These are phyloP conservation scores for Atta texana DNA, from an alignment of 1,140 invertebrate genomes.

Conservation along the genomic window DNA sequence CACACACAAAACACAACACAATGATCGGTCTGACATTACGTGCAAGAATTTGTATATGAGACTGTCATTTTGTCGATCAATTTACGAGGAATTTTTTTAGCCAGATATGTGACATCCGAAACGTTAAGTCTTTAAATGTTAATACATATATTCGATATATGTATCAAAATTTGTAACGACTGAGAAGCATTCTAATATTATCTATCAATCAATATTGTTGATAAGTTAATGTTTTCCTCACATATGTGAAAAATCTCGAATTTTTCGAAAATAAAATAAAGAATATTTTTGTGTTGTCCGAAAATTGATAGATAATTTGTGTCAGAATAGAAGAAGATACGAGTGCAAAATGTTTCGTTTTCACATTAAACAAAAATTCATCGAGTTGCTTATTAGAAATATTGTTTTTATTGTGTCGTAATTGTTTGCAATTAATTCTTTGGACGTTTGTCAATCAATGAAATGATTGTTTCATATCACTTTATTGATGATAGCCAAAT, in stretches of 20 bases:
- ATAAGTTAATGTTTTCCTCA: conserved; percentile 2
- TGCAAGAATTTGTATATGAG: conserved; percentile 66
- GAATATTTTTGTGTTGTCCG: conserved; percentile 62
- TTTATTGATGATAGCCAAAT: not conserved
- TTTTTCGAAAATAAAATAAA: conserved; percentile 53
- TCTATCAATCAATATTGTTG: conserved; percentile 33
- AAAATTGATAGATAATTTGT: conserved; percentile 53
- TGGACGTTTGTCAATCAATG: not conserved
- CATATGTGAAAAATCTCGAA: conserved; percentile 24
- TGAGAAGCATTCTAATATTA: conserved; percentile 51
- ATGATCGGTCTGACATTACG: conserved; percentile 48
- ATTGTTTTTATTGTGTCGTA: conserved; percentile 69
- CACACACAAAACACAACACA: not conserved
- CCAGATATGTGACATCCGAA: conserved; percentile 37
- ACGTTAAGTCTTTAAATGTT: conserved; percentile 49
- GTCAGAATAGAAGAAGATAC: conserved; percentile 51
- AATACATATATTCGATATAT: conserved; percentile 59
- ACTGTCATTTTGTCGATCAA: conserved; percentile 64
- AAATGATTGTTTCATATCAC: conserved; percentile 10
- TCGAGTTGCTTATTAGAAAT: conserved; percentile 7
- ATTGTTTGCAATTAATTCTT: conserved; percentile 59
- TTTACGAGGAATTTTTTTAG: conserved; percentile 38
- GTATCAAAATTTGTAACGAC: conserved; percentile 58
- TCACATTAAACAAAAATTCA: conserved; percentile 37
- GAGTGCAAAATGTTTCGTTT: conserved; percentile 69